These are phyloP conservation scores for Cheilosia variabilis DNA, from an alignment of 2,888 invertebrate genomes.

Conservation along the genomic window DNA sequence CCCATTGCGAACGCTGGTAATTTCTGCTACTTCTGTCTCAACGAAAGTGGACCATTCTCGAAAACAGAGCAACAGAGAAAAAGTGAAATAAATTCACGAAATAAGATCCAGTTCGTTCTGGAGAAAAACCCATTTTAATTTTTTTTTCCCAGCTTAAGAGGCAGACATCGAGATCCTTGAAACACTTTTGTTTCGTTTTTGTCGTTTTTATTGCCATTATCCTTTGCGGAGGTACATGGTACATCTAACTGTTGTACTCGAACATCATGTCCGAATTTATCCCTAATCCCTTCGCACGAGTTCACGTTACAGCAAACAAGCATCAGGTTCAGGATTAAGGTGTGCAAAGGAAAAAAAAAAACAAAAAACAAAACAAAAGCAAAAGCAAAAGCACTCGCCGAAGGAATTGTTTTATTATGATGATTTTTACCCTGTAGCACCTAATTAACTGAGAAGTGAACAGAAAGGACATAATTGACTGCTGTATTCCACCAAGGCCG, in stretches of 20 bases:
- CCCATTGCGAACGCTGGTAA: background rate
- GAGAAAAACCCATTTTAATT: slow-evolving; percentile 54
- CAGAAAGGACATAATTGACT: slow-evolving; percentile 60
- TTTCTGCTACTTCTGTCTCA: background rate
- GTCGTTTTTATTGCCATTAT: slow-evolving; percentile 39
- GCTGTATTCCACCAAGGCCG: slow-evolving; percentile 9
- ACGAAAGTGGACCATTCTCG: background rate
- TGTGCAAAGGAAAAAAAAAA: slow-evolving; percentile 23
- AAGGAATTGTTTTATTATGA: slow-evolving; percentile 66
- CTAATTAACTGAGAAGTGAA: slow-evolving; percentile 67
- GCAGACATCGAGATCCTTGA: slow-evolving; percentile 37
- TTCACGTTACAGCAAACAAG: slow-evolving; percentile 36
- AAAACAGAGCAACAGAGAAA: background rate
- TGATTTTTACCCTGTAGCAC: slow-evolving; percentile 67
- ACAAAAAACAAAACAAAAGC: too few species aligned
- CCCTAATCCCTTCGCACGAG: slow-evolving; percentile 40
- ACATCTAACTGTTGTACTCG: slow-evolving; percentile 24
- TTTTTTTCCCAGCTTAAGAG: slow-evolving; percentile 11
- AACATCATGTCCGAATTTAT: slow-evolving; percentile 66
- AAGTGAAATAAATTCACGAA: background rate
- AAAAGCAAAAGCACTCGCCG: slow-evolving; percentile 22
- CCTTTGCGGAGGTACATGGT: slow-evolving; percentile 24
- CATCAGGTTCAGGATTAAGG: slow-evolving; percentile 21
- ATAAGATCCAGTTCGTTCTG: slow-evolving; percentile 19
- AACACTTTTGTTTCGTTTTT: slow-evolving; percentile 39